Percentiles rank a stretch among this genome's conserved stretches.
Conservation (phyloP, 2,113 vertebrate genomes). For the Apodemus sylvaticus region DNA sequence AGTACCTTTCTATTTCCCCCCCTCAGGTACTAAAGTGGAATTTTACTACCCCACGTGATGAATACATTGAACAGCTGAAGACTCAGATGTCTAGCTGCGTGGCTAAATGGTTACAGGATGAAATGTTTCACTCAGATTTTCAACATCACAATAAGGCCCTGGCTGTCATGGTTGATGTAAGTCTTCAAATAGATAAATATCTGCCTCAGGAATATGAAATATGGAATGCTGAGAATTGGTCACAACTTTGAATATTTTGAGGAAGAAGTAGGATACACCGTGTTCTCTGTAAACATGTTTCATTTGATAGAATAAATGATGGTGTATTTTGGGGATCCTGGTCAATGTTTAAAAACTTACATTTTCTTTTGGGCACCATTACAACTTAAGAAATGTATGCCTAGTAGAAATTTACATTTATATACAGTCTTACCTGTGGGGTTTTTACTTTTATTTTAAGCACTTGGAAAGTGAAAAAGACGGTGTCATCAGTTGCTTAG, state of each 20-base stretch:
- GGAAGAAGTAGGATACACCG: background rate
- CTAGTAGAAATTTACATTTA: conserved; percentile 32
- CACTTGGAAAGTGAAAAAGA: conserved; percentile 95
- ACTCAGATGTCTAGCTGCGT: conserved; percentile 96
- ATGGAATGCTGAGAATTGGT: background rate
- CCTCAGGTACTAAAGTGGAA: conserved; percentile 97
- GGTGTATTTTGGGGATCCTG: background rate
- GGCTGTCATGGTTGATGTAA: conserved; percentile 95
- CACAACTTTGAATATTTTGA: conserved; percentile 37
- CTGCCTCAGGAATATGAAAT: background rate
- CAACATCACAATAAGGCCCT: conserved; percentile 97
- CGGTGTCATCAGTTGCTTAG: conserved; percentile 94
- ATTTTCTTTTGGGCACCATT: background rate
- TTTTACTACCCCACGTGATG: conserved; percentile 96
- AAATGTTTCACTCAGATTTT: conserved; percentile 98
- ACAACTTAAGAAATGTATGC: conserved; percentile 24
- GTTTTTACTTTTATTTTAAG: conserved; percentile 81
- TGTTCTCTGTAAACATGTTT: background rate
- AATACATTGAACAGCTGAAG: conserved; percentile 97
- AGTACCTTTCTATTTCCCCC: background rate
- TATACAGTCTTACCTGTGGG: conserved; percentile 46
- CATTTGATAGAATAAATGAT: conserved; percentile 22
- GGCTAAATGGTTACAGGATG: conserved; percentile 96
- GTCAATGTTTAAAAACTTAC: background rate
- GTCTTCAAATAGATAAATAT: conserved; percentile 55